phyloP scores from a whole-genome alignment of 2,888 invertebrate genomes.

The Darwinula stevensoni region DNA sequence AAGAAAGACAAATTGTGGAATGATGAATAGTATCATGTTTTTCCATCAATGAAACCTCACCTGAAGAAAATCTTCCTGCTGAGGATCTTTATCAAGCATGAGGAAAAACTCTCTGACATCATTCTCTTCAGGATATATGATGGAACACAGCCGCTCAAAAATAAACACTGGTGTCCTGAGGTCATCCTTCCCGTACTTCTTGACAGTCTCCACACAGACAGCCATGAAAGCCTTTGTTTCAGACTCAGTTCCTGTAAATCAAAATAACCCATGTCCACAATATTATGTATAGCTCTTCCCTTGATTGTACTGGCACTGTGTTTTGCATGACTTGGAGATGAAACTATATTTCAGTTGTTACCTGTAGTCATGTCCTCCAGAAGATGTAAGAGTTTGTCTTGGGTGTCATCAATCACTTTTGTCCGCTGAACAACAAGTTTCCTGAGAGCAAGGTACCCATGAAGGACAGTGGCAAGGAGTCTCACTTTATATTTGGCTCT shows the following conservation, averaged over 20 bases:
- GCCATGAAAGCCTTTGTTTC: slow-evolving; percentile 94
- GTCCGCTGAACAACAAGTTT: slow-evolving; percentile 80
- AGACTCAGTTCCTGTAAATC: slow-evolving; percentile 77
- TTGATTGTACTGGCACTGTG: too few relatives aligned
- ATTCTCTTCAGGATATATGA: slow-evolving; percentile 89
- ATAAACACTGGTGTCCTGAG: slow-evolving; percentile 90
- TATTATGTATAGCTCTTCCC: slow-evolving; percentile 5
- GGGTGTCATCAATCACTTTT: slow-evolving; percentile 78
- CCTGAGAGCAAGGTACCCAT: slow-evolving; percentile 69
- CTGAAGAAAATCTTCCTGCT: slow-evolving; percentile 93
- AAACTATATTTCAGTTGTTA: too few relatives aligned
- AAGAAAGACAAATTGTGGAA: slow-evolving; percentile 1
- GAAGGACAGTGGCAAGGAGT: slow-evolving; percentile 60
- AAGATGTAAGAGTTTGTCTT: slow-evolving; percentile 67
- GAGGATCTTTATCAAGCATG: slow-evolving; percentile 86
- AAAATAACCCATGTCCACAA: slow-evolving; percentile 13
- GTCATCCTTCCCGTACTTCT: slow-evolving; percentile 57
- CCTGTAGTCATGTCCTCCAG: slow-evolving; percentile 84
- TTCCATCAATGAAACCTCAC: slow-evolving; percentile 19
- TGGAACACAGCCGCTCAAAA: slow-evolving; percentile 82
- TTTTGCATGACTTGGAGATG: too few relatives aligned
- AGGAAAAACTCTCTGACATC: slow-evolving; percentile 89
- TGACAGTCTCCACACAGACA: slow-evolving; percentile 79
- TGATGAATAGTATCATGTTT: background rate
- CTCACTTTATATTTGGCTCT: slow-evolving; percentile 66